phyloP scores from a whole-genome alignment of 2,888 invertebrate genomes.

The Melieria omissa region DNA sequence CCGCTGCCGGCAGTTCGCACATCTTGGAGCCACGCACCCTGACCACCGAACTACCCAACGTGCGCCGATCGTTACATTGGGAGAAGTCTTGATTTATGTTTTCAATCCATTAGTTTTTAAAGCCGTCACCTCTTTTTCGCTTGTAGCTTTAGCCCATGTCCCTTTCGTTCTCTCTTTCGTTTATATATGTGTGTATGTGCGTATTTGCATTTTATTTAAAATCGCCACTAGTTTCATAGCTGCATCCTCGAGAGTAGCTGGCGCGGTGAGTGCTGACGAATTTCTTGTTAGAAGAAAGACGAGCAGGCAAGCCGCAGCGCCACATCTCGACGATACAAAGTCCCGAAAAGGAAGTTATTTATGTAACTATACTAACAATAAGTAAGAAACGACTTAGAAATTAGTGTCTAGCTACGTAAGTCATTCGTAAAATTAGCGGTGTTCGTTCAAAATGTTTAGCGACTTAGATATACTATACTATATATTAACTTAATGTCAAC shows the following conservation, averaged over 20 bases:
- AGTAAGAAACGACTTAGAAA: too few relatives aligned
- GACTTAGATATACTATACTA: too few relatives aligned
- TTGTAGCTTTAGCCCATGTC: not conserved
- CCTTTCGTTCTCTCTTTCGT: too few relatives aligned
- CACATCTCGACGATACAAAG: too few relatives aligned
- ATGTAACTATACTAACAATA: too few relatives aligned
- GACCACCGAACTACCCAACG: not conserved
- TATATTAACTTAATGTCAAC: too few relatives aligned
- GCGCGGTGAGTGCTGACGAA: not conserved
- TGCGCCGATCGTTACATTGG: not conserved
- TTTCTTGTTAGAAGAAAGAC: conserved; percentile 6
- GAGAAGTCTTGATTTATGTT: not conserved
- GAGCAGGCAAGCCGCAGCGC: not conserved
- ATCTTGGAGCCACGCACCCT: not conserved
- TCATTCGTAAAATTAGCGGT: too few relatives aligned
- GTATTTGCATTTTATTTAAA: not conserved
- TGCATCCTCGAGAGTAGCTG: not conserved
- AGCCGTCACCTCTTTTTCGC: not conserved
- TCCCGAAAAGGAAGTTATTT: too few relatives aligned
- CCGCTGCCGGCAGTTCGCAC: not conserved
- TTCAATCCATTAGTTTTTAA: not conserved
- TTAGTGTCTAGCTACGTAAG: too few relatives aligned
- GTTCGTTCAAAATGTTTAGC: too few relatives aligned
- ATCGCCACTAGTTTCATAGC: not conserved
- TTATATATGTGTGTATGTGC: not conserved